A percentile compares a stretch with the other conserved stretches of the same genome.
phyloP scores from a whole-genome alignment of 2,797 vertebrate genomes.

The Sciurus carolinensis region DNA sequence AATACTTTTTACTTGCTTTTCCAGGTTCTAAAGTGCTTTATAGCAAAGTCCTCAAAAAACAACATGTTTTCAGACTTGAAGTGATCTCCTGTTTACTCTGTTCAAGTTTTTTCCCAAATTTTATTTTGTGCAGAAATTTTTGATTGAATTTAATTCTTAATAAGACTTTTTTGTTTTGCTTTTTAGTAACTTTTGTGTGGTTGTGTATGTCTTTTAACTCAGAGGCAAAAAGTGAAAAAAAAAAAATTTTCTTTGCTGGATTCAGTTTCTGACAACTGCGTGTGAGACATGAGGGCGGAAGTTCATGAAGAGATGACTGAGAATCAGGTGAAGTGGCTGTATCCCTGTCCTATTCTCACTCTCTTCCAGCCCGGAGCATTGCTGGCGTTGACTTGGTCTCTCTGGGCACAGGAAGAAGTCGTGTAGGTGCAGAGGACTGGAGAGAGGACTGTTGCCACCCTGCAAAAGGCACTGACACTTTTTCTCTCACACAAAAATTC shows the following conservation, averaged over 20 bases:
- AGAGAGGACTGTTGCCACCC: not conserved
- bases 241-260: not conserved
- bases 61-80: conserved; percentile 32
- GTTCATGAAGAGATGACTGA: not conserved
- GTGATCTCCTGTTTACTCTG: not conserved
- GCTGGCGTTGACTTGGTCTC: not conserved
- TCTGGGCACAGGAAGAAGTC: not conserved
- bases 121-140: not conserved
- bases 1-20: conserved; percentile 54
- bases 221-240: not conserved
- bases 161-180: not conserved
- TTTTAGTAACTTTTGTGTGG: not conserved
- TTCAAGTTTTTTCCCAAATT: not conserved
- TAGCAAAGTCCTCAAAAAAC: not conserved
- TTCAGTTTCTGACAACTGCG: conserved; percentile 32
- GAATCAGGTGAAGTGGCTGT: not conserved
- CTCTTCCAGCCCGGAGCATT: not conserved
- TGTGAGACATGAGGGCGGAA: not conserved
- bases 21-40: conserved; percentile 65
- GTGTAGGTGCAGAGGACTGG: not conserved
- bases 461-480: not conserved
- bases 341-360: not conserved
- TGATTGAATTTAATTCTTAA: conserved; percentile 4
- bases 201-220: not conserved
- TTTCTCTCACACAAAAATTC: not conserved